phyloP scores from a whole-genome alignment of 2,797 vertebrate genomes.

The Muscicapa striata region DNA sequence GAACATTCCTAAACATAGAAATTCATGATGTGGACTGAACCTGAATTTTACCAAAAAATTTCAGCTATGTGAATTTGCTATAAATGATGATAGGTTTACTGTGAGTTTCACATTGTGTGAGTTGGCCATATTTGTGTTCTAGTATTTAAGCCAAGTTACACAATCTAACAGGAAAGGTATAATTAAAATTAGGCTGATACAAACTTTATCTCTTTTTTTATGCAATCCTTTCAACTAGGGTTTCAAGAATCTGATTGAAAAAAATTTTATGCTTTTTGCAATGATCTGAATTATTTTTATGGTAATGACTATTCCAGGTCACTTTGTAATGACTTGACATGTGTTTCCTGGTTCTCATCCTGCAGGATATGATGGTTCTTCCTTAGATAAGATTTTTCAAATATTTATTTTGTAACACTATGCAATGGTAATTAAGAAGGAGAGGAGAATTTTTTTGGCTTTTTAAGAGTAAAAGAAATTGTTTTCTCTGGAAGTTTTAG shows the following conservation, averaged over 20 bases:
- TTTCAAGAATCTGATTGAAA: not conserved
- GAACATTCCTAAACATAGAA: not conserved
- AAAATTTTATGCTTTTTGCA: not conserved
- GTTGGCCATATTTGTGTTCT: not conserved
- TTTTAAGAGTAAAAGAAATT: not conserved
- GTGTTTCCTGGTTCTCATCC: not conserved
- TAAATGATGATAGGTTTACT: not conserved
- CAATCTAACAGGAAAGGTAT: not conserved
- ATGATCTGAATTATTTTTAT: not conserved
- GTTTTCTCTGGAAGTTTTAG: not conserved
- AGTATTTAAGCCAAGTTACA: not conserved
- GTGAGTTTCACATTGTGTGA: not conserved
- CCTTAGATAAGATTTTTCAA: conserved; percentile 25
- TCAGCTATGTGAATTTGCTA: not conserved
- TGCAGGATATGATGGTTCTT: not conserved
- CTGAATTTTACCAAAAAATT: not conserved
- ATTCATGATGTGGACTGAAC: not conserved
- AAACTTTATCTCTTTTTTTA: not conserved
- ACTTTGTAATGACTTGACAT: not conserved
- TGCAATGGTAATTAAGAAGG: not conserved
- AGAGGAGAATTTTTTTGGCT: not conserved
- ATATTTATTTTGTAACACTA: not conserved
- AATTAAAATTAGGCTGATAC: not conserved
- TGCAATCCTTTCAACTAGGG: not conserved
- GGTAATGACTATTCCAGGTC: not conserved